Evolutionary conservation across 2,113 vertebrate species (phyloP).

Genomic region (Atlantisia rogersi): DNA sequence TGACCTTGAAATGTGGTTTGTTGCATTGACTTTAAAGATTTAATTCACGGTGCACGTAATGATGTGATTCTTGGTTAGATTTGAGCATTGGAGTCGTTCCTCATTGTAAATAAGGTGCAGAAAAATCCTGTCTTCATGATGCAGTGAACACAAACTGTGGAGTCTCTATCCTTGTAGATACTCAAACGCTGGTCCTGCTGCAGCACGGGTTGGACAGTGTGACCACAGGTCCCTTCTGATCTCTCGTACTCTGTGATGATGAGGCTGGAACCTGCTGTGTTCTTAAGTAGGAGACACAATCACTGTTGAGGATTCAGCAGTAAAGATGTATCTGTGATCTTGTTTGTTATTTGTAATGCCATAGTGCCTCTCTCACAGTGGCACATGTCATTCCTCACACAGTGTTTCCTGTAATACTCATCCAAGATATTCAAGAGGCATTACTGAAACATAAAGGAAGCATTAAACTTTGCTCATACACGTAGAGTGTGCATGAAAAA

Average conservation of each 20-base stretch:
- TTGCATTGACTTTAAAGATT: neutral
- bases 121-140: neutral
- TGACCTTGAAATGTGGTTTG: neutral
- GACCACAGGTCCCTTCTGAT: neutral
- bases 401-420: neutral
- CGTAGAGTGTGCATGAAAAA: neutral
- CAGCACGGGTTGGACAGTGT: accelerated
- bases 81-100: neutral
- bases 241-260: neutral
- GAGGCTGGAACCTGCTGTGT: neutral
- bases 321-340: neutral
- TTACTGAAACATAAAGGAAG: neutral
- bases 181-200: neutral
- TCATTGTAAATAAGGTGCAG: neutral
- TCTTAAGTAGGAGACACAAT: neutral
- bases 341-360: neutral
- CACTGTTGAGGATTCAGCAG: neutral
- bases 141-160: neutral
- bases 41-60: neutral
- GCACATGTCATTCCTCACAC: neutral
- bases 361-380: accelerated
- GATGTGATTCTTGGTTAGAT: neutral
- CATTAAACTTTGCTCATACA: neutral
- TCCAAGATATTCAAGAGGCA: neutral
- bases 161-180: neutral